Conservation (phyloP, 2,888 invertebrate genomes). For the Micoletzkya japonica region DNA sequence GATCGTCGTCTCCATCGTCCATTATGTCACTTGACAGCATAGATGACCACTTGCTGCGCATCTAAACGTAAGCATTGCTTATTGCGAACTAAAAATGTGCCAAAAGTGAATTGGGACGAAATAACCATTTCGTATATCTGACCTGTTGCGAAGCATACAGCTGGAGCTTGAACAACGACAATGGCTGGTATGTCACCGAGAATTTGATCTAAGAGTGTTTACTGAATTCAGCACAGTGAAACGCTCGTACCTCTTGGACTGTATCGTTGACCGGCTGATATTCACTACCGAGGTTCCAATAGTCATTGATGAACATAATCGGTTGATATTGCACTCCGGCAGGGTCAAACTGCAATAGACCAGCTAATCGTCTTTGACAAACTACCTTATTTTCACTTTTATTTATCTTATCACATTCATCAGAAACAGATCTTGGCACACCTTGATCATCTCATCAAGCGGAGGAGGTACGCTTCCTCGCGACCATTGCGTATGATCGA, state of each 20-base stretch:
- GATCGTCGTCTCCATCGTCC: slow-evolving; percentile 70
- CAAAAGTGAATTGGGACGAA: not conserved
- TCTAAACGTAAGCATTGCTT: slow-evolving; percentile 37
- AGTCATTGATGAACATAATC: slow-evolving; percentile 90
- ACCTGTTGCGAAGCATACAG: slow-evolving; percentile 88
- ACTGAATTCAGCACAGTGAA: not conserved
- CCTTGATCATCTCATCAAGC: slow-evolving; percentile 41
- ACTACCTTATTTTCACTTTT: not conserved
- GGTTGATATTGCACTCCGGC: slow-evolving; percentile 86
- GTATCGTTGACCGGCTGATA: slow-evolving; percentile 80
- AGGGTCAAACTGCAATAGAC: slow-evolving; percentile 70
- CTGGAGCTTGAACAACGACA: slow-evolving; percentile 97
- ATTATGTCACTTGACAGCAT: slow-evolving; percentile 55
- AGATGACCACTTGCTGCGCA: slow-evolving; percentile 57
- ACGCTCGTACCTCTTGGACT: slow-evolving; percentile 65
- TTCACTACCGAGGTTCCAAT: slow-evolving; percentile 93
- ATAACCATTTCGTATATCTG: not conserved
- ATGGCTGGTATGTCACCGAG: slow-evolving; percentile 74
- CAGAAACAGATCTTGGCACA: not conserved
- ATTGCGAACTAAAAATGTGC: slow-evolving; percentile 5
- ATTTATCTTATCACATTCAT: not conserved
- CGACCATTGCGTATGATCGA: slow-evolving; percentile 93
- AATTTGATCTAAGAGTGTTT: slow-evolving; percentile 54
- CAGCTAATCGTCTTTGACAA: no score
- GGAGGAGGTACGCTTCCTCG: slow-evolving; percentile 71